A percentile compares a stretch with the other conserved stretches of the same genome.
phyloP scores from a whole-genome alignment of 2,797 vertebrate genomes.

The Chaetophractus vellerosus region DNA sequence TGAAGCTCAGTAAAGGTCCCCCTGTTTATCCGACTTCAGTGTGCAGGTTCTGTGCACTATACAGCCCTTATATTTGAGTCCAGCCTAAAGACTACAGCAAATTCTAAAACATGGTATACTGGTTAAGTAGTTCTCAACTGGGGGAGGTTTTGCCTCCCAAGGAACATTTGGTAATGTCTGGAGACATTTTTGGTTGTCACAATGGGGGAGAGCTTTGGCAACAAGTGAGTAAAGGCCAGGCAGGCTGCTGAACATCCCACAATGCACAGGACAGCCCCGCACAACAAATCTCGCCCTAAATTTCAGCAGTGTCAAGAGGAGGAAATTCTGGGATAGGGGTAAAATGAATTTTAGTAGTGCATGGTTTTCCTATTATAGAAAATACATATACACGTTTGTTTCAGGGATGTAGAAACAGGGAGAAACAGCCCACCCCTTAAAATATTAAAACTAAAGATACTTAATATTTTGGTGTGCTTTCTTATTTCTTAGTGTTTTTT shows the following conservation, averaged over 20 bases:
- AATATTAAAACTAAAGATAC: too few species aligned
- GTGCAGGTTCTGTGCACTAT: neutral
- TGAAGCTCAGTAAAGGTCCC: neutral
- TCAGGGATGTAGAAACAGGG: neutral
- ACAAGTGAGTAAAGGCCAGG: neutral
- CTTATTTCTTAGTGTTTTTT: neutral
- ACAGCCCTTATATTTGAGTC: neutral
- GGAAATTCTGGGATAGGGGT: neutral
- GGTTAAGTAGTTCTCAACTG: neutral
- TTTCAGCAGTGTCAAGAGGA: neutral
- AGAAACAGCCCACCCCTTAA: neutral
- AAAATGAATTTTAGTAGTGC: neutral
- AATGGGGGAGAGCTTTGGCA: neutral
- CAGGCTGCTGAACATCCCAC: too few species aligned
- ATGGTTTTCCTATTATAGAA: constrained; percentile 8
- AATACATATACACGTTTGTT: neutral
- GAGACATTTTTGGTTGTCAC: neutral
- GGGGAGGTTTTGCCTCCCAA: neutral
- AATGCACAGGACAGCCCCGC: neutral
- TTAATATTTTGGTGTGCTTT: neutral
- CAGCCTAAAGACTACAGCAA: neutral
- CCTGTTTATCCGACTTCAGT: neutral
- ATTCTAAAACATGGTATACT: neutral
- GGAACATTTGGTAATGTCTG: neutral
- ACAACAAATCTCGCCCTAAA: neutral